Evolutionary conservation across 2,113 vertebrate genomes (phyloP).

Genomic region (Pogonocichla stellata): DNA sequence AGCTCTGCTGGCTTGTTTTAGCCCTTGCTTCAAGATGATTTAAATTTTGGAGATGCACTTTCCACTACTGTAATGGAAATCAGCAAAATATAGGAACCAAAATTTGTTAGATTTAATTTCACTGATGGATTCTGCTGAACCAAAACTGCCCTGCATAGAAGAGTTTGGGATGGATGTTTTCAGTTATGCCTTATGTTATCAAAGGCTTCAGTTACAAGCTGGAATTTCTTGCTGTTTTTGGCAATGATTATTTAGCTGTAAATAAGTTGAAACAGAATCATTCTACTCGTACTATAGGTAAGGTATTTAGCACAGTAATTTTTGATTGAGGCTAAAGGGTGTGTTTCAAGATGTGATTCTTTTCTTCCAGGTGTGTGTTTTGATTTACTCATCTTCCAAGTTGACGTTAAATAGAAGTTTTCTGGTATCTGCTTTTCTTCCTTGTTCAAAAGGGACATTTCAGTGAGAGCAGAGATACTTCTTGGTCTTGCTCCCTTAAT

Average conservation of each 20-base stretch:
- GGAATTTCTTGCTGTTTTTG: neutral
- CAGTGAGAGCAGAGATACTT: conserved; percentile 9
- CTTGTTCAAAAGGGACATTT: neutral
- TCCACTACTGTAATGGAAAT: neutral
- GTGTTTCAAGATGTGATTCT: conserved; percentile 46
- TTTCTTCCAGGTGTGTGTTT: conserved; percentile 47
- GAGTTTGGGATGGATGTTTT: neutral
- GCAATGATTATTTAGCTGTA: neutral
- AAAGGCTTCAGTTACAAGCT: neutral
- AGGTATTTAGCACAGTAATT: neutral
- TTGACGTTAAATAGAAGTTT: conserved; percentile 37
- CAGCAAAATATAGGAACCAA: neutral
- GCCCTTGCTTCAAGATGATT: neutral
- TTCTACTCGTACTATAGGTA: neutral
- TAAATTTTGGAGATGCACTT: neutral
- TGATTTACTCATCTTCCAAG: conserved; percentile 51
- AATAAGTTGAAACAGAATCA: neutral
- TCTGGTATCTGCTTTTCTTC: conserved; percentile 34
- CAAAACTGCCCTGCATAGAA: neutral
- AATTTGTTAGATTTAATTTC: neutral
- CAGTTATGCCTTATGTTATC: neutral
- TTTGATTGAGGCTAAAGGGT: neutral
- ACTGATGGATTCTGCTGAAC: neutral
- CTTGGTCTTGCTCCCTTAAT: neutral
- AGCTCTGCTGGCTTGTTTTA: neutral